Conservation (phyloP, 2,113 vertebrate genomes). For the Oostethus manadensis region DNA sequence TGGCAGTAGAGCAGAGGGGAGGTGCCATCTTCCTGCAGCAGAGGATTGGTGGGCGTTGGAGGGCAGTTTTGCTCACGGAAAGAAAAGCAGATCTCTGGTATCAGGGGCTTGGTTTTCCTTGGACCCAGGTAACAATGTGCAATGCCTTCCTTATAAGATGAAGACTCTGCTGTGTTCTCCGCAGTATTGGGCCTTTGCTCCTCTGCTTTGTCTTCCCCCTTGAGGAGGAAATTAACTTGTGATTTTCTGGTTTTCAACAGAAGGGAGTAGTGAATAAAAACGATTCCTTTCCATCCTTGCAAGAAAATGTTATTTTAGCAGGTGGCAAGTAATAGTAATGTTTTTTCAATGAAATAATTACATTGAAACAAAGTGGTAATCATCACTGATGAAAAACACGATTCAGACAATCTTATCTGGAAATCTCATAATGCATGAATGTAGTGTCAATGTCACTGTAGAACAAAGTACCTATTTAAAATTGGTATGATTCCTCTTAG, state of each 20-base stretch:
- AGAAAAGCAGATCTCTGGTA: slow-evolving; percentile 95
- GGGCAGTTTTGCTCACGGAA: slow-evolving; percentile 86
- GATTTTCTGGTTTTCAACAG: neutral
- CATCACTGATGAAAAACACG: neutral
- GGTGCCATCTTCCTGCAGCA: slow-evolving; percentile 89
- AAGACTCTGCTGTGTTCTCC: slow-evolving; percentile 6
- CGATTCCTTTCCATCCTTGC: neutral
- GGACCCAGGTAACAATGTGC: slow-evolving; percentile 7
- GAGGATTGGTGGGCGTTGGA: slow-evolving; percentile 82
- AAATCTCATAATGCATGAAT: neutral
- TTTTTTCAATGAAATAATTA: slow-evolving; percentile 7
- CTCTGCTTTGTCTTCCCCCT: slow-evolving; percentile 80
- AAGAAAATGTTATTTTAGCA: slow-evolving; percentile 4
- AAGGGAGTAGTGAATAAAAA: neutral
- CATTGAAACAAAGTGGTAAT: neutral
- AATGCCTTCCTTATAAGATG: slow-evolving; percentile 9
- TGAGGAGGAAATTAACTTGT: neutral
- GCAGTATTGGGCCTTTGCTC: slow-evolving; percentile 28
- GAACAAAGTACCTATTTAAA: neutral
- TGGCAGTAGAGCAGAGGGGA: slow-evolving; percentile 86
- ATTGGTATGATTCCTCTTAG: no score
- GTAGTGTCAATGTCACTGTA: neutral
- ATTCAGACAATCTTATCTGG: no score
- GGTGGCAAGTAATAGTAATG: neutral
- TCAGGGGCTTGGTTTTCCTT: slow-evolving; percentile 77